A percentile compares a stretch with the other conserved stretches of the same genome.
These are phyloP conservation scores for Drosophila parvula DNA, from an alignment of 1,140 invertebrate species.

Conservation along the genomic window DNA sequence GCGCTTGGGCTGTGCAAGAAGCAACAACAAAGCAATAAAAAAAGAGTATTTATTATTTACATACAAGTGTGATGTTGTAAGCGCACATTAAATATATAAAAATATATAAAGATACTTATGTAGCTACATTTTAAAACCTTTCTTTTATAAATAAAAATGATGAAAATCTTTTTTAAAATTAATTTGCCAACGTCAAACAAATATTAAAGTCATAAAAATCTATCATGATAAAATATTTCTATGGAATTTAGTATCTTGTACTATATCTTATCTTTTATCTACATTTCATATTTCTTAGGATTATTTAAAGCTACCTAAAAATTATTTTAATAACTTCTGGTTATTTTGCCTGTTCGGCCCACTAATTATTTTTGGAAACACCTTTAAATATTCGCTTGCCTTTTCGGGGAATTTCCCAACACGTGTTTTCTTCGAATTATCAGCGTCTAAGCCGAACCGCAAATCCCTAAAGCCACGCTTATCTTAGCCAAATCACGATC, in stretches of 20 bases:
- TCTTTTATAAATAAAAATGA: too few relatives aligned
- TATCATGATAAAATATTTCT: too few relatives aligned
- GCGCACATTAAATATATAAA: background rate
- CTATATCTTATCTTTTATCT: too few relatives aligned
- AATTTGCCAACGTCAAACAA: background rate
- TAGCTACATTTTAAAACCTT: too few relatives aligned
- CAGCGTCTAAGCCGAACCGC: slow-evolving; percentile 4
- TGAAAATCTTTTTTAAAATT: background rate
- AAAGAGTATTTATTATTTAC: background rate
- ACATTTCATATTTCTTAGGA: background rate
- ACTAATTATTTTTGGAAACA: slow-evolving; percentile 23
- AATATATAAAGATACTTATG: too few relatives aligned
- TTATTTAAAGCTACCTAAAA: background rate
- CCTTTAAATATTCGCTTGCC: slow-evolving; percentile 7
- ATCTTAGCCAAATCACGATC: slow-evolving; percentile 17
- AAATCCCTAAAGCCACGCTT: slow-evolving; percentile 30
- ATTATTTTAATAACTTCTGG: slow-evolving; percentile 1
- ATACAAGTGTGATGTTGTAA: background rate
- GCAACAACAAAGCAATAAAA: too few relatives aligned
- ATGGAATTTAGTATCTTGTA: too few relatives aligned
- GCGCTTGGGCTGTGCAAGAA: background rate
- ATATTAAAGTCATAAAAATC: background rate
- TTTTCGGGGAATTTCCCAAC: slow-evolving; percentile 8
- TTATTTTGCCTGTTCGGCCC: background rate
- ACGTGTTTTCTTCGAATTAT: slow-evolving; percentile 23